phyloP scores from a whole-genome alignment of 2,113 vertebrate genomes.

The Scomber japonicus region DNA sequence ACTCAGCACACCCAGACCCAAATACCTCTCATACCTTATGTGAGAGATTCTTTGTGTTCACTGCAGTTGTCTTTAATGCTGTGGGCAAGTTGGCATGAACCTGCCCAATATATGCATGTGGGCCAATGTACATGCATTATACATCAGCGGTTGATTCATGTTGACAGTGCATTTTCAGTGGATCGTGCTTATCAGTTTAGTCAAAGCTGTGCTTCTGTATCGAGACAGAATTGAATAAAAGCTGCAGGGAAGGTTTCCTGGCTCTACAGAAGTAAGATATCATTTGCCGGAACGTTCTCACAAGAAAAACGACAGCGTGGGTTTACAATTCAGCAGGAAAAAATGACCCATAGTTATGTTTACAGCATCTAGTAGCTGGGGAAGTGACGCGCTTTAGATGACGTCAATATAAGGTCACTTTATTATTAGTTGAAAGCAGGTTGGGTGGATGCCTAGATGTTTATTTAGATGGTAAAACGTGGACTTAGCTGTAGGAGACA shows the following conservation, averaged over 20 bases:
- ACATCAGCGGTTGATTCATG: conserved; percentile 6
- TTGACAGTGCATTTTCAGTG: conserved; percentile 19
- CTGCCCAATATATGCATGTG: background rate
- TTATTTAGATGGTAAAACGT: too few relatives aligned
- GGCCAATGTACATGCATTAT: too few relatives aligned
- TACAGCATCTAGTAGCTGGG: too few relatives aligned
- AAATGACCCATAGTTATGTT: too few relatives aligned
- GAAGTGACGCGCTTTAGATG: too few relatives aligned
- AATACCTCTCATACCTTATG: conserved; percentile 51
- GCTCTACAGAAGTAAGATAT: conserved; percentile 7
- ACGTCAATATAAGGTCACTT: too few relatives aligned
- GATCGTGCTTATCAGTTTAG: conserved; percentile 19
- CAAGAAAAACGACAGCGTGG: too few relatives aligned
- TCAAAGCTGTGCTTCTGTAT: conserved; percentile 14
- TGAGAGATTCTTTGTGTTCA: conserved; percentile 46
- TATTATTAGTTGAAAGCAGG: too few relatives aligned
- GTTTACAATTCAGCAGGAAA: too few relatives aligned
- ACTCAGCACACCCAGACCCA: conserved; percentile 57
- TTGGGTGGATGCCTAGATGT: too few relatives aligned
- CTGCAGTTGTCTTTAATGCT: conserved; percentile 1
- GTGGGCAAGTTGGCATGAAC: conserved; percentile 1
- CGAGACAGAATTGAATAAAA: background rate
- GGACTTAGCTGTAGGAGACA: too few relatives aligned
- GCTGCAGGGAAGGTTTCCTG: background rate
- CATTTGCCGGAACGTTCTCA: background rate